phyloP scores from a whole-genome alignment of 1,140 invertebrate genomes.

The Belonocnema kinseyi region DNA sequence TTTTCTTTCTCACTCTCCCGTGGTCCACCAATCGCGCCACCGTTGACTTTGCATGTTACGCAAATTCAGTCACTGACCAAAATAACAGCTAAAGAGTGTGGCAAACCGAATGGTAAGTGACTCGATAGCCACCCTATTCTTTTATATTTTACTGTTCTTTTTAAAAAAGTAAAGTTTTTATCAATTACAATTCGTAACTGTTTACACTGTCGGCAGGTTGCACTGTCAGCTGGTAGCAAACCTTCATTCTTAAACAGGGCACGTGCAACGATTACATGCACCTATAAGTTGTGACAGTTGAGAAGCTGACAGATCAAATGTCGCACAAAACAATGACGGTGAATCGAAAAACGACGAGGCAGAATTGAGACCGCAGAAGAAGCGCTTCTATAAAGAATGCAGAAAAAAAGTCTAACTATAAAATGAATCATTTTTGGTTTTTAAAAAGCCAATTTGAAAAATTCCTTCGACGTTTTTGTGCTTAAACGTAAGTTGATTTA shows the following conservation, averaged over 20 bases:
- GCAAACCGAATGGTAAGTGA: conserved; percentile 53
- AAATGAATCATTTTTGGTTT: too few species aligned
- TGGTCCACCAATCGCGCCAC: conserved; percentile 54
- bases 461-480: too few species aligned
- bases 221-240: conserved; percentile 13
- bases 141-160: conserved; percentile 6
- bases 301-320: conserved; percentile 11
- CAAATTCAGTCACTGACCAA: conserved; percentile 73
- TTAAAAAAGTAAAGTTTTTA: background rate
- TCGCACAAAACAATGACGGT: background rate
- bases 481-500: too few species aligned
- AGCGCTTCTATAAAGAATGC: too few species aligned
- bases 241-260: background rate
- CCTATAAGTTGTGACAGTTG: background rate
- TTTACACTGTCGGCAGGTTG: conserved; percentile 22
- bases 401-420: too few species aligned
- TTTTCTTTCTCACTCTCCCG: conserved; percentile 44
- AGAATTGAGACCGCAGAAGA: background rate
- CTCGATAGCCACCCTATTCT: conserved; percentile 49
- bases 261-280: background rate
- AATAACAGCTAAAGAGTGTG: conserved; percentile 63
- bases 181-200: conserved; percentile 1
- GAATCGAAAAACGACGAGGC: background rate
- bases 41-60: conserved; percentile 60
- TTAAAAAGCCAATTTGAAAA: too few species aligned